Percentiles rank a stretch among this genome's conserved stretches.
Evolutionary conservation across 2,113 vertebrate species (phyloP).

Genomic region (Pteronura brasiliensis): DNA sequence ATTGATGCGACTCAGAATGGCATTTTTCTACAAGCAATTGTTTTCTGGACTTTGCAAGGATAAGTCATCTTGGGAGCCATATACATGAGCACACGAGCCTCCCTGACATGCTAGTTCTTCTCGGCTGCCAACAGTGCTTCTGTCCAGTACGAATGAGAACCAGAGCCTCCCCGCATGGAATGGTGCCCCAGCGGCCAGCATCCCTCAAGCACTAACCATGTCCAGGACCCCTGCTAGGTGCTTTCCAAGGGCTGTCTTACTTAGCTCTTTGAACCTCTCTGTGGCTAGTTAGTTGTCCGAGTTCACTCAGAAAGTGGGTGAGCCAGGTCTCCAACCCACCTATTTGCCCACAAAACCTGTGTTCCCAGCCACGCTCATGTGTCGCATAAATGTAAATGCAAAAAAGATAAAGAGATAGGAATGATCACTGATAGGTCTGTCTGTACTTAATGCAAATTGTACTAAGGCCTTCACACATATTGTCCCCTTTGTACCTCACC

Average conservation of each 20-base stretch:
- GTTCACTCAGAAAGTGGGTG: background rate
- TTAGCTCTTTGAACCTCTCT: background rate
- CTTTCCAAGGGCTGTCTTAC: background rate
- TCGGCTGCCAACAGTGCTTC: rapidly evolving
- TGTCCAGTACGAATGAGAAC: rapidly evolving
- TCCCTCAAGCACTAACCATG: rapidly evolving
- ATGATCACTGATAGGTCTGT: background rate
- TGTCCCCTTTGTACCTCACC: rapidly evolving
- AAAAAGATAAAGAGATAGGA: background rate
- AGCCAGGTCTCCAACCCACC: background rate
- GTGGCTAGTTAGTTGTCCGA: background rate
- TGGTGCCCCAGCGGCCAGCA: rapidly evolving
- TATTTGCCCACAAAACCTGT: background rate
- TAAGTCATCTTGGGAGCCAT: background rate
- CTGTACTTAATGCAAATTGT: rapidly evolving
- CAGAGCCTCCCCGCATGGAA: rapidly evolving
- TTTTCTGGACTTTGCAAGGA: background rate
- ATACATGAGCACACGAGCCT: rapidly evolving
- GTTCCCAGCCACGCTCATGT: background rate
- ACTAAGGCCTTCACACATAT: background rate
- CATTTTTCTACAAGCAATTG: background rate
- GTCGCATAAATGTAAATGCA: background rate
- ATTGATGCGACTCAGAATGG: background rate
- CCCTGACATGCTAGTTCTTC: rapidly evolving
- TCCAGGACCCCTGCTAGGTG: rapidly evolving